Percentiles rank a stretch among this genome's conserved stretches.
Evolutionary conservation across 2,797 vertebrate genomes (phyloP).

Genomic region (Platyrinchus mystaceus): DNA sequence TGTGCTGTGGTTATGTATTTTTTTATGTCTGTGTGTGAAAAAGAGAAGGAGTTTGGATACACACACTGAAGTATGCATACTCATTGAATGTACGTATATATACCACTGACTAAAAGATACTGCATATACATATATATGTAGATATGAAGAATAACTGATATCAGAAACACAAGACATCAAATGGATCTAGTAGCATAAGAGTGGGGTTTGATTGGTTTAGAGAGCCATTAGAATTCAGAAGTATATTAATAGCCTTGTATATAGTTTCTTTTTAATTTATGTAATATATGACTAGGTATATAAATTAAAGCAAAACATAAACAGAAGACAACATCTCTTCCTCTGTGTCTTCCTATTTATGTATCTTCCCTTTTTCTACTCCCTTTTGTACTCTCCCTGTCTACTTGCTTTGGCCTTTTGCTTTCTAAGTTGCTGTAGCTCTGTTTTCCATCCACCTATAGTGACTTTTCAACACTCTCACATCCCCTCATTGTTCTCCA

Average conservation of each 20-base stretch:
- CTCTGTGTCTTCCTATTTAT: background rate
- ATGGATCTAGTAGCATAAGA: background rate
- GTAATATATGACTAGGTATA: constrained; percentile 53
- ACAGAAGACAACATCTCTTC: background rate
- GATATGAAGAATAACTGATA: constrained; percentile 57
- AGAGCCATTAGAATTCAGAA: constrained; percentile 33
- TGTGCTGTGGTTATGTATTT: constrained; percentile 16
- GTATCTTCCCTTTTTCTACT: background rate
- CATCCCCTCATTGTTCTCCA: background rate
- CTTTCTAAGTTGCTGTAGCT: constrained; percentile 20
- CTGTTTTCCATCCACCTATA: constrained; percentile 39
- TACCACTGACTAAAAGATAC: constrained; percentile 38
- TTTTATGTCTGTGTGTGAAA: constrained; percentile 29
- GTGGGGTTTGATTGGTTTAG: background rate
- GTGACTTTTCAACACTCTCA: background rate
- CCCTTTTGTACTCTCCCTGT: background rate
- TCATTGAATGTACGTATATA: background rate
- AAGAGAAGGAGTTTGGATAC: background rate
- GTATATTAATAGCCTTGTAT: constrained; percentile 47
- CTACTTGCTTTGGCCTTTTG: constrained; percentile 41
- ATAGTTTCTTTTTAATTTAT: constrained; percentile 60
- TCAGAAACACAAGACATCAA: constrained; percentile 20
- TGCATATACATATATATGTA: constrained; percentile 52
- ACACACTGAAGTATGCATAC: background rate
- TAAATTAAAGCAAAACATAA: constrained; percentile 65